Percentiles rank a stretch among this genome's conserved stretches.
Conservation (phyloP, 2,113 vertebrate species). For the Pelusios castaneus region DNA sequence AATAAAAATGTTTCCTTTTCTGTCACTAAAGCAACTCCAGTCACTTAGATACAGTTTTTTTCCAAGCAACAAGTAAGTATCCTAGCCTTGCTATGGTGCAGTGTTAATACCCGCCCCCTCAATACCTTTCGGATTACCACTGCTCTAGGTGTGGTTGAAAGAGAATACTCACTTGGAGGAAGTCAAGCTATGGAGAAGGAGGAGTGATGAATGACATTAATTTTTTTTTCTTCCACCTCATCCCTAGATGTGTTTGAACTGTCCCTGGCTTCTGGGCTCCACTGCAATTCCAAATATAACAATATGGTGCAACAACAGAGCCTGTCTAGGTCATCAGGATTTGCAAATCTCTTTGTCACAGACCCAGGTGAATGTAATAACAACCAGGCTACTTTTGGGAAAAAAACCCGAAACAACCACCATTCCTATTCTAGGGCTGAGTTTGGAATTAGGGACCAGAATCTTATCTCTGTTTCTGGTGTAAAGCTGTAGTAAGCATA, state of each 20-base stretch:
- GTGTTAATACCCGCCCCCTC: constrained; percentile 15
- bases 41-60: neutral
- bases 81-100: fast-evolving
- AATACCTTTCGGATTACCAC: neutral
- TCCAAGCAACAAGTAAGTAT: neutral
- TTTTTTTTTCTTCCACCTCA: neutral
- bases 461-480: neutral
- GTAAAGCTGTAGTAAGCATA: constrained; percentile 36
- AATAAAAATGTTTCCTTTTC: constrained; percentile 49
- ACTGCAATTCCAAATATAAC: neutral
- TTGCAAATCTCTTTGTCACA: neutral
- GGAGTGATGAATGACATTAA: neutral
- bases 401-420: neutral
- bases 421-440: neutral
- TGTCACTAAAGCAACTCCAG: constrained; percentile 41
- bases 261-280: neutral
- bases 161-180: neutral
- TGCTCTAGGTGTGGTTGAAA: neutral
- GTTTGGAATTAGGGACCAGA: constrained; percentile 4
- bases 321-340: neutral
- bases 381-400: constrained; percentile 1
- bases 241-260: neutral
- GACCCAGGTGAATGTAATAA: neutral
- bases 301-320: neutral
- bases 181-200: neutral